Percentiles rank a stretch among this genome's conserved stretches.
phyloP scores from a whole-genome alignment of 2,113 vertebrate genomes.

The Hiodon alosoides region DNA sequence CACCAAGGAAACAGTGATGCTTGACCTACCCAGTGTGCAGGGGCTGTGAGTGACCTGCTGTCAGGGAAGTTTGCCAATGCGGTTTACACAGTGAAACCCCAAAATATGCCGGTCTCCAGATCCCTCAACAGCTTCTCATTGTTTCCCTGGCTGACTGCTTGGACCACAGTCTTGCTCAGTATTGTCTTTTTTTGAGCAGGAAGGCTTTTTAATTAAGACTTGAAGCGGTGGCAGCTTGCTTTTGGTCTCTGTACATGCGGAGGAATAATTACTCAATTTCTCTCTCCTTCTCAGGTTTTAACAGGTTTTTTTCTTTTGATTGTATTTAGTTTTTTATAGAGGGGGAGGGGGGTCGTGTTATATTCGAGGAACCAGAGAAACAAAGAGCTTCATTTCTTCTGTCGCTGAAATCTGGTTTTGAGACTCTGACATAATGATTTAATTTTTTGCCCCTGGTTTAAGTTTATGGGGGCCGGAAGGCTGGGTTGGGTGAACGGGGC shows the following conservation, averaged over 20 bases:
- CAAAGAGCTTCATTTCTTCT: conserved; percentile 37
- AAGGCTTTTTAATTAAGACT: conserved; percentile 41
- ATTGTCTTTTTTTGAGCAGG: conserved; percentile 17
- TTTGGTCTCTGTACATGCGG: no score
- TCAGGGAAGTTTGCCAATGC: not conserved
- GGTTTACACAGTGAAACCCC: not conserved
- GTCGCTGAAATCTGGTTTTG: conserved; percentile 33
- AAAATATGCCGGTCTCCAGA: not conserved
- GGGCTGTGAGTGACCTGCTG: conserved; percentile 1
- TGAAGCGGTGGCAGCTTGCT: not conserved
- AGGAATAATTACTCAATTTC: no score
- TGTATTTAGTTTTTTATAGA: not conserved
- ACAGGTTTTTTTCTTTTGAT: no score
- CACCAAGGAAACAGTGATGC: no score
- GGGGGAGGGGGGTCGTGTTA: not conserved
- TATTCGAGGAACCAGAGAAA: conserved; percentile 19
- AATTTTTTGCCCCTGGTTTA: conserved; percentile 30
- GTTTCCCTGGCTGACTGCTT: conserved; percentile 15
- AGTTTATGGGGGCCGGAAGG: conserved; percentile 24
- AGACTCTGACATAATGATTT: conserved; percentile 29
- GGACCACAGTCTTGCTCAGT: not conserved
- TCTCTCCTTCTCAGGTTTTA: no score
- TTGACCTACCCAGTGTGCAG: not conserved
- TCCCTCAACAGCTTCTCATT: conserved; percentile 1
- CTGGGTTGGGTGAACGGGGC: conserved; percentile 34